A percentile compares a stretch with the other conserved stretches of the same genome.
Conservation (phyloP, 2,888 invertebrate species). For the Agrochola circellaris region DNA sequence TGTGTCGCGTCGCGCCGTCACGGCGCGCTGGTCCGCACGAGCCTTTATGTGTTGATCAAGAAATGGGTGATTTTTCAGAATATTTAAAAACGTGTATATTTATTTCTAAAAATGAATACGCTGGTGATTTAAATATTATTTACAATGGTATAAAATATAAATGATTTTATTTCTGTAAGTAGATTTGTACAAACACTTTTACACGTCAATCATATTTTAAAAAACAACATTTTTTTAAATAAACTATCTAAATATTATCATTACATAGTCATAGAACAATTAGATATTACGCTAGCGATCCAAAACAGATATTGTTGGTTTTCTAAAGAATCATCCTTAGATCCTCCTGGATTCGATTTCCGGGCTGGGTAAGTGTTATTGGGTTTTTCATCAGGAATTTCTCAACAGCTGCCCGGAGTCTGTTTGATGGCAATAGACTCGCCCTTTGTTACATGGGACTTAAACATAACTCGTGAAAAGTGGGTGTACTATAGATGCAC, state of each 20-base stretch:
- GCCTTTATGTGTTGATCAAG: slow-evolving; percentile 8
- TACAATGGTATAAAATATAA: not conserved
- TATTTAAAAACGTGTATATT: not conserved
- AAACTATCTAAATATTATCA: no score
- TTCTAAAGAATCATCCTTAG: not conserved
- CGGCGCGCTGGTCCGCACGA: no score
- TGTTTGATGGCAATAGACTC: not conserved
- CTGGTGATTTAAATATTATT: not conserved
- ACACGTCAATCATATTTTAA: no score
- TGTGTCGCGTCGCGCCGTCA: no score
- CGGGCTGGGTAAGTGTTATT: not conserved
- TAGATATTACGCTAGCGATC: not conserved
- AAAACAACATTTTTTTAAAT: no score
- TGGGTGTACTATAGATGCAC: not conserved
- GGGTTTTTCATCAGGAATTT: not conserved
- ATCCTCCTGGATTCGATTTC: not conserved
- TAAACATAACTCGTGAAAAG: not conserved
- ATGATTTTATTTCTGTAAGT: no score
- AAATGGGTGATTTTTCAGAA: not conserved
- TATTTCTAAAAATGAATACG: not conserved
- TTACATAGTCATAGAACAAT: no score
- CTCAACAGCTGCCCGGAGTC: not conserved
- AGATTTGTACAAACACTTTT: no score
- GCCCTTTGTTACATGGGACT: not conserved
- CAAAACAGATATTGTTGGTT: not conserved